Evolutionary conservation across 2,888 invertebrate genomes (phyloP).

Genomic region (Agrochola macilenta): DNA sequence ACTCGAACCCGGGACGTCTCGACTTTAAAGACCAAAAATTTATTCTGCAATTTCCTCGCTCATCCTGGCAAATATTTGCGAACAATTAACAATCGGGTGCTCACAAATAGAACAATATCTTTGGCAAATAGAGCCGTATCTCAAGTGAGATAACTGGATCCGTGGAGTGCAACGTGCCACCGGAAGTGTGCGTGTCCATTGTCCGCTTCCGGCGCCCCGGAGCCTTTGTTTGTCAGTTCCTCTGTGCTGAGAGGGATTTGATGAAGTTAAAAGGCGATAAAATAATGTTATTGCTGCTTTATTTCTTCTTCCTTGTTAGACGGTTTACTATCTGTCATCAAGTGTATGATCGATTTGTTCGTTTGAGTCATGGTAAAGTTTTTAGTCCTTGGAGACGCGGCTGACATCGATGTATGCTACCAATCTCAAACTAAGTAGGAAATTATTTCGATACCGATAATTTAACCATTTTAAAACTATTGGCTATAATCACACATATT

Average conservation of each 20-base stretch:
- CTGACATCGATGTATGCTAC: neutral
- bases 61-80: constrained; percentile 44
- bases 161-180: constrained; percentile 47
- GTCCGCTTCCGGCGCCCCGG: constrained; percentile 42
- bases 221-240: constrained; percentile 48
- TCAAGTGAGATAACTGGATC: constrained; percentile 57
- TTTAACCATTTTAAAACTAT: neutral
- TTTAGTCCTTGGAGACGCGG: neutral
- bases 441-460: neutral
- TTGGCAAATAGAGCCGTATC: constrained; percentile 59
- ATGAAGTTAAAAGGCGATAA: constrained; percentile 39
- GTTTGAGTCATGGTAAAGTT: neutral
- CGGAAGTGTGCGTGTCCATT: constrained; percentile 62
- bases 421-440: neutral
- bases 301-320: neutral
- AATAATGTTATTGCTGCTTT: constrained; percentile 13
- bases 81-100: constrained; percentile 57
- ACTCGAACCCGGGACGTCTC: neutral
- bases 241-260: constrained; percentile 15
- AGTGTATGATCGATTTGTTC: neutral
- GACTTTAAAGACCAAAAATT: constrained; percentile 35
- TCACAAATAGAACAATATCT: constrained; percentile 62
- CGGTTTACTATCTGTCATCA: constrained; percentile 9
- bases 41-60: constrained; percentile 24
- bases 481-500: neutral